Conservation (phyloP, 2,797 vertebrate genomes). For the Heliangelus exortis region DNA sequence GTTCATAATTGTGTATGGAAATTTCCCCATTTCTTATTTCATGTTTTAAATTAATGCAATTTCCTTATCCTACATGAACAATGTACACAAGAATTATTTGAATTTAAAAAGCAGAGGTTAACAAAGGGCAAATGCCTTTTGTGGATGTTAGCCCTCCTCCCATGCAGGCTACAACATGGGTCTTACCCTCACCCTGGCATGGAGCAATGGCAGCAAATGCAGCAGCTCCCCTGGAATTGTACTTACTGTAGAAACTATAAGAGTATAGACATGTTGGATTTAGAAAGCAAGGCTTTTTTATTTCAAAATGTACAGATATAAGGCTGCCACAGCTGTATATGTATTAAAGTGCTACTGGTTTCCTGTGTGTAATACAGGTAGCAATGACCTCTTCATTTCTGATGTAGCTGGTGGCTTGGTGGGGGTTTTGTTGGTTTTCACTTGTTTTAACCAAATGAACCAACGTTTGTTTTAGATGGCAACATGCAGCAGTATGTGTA, state of each 20-base stretch:
- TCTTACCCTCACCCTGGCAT: background rate
- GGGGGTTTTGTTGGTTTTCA: background rate
- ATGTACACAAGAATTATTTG: background rate
- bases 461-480: slow-evolving; percentile 79
- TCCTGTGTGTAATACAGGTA: fast-evolving
- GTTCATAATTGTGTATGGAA: background rate
- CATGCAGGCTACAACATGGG: background rate
- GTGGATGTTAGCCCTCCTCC: background rate
- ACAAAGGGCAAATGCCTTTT: background rate
- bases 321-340: background rate
- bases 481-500: slow-evolving; percentile 90
- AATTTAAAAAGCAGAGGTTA: background rate
- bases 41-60: background rate
- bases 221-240: background rate
- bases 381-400: background rate
- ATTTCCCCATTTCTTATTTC: background rate
- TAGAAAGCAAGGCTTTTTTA: background rate
- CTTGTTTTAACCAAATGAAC: background rate
- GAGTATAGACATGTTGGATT: background rate
- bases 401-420: background rate
- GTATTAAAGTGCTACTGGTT: background rate
- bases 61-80: background rate
- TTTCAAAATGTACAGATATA: background rate
- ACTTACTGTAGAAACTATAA: background rate
- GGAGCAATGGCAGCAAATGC: background rate